Conservation (phyloP, 1,140 invertebrate species). For the Pogonomyrmex barbatus region DNA sequence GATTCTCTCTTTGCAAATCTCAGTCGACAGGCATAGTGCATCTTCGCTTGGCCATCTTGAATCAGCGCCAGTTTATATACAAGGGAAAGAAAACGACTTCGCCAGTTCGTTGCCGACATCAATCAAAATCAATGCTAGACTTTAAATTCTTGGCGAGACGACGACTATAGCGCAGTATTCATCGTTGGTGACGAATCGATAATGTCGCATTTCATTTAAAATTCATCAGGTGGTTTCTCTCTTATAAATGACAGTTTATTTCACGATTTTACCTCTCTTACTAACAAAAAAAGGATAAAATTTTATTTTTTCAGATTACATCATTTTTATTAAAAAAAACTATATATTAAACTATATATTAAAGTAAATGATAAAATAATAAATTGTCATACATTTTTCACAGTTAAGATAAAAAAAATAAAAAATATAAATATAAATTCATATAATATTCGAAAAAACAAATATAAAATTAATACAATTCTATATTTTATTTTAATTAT, state of each 20-base stretch:
- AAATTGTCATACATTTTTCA: neutral
- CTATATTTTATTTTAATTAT: neutral
- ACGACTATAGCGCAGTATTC: neutral
- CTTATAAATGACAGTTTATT: slow-evolving; percentile 10
- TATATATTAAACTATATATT: neutral
- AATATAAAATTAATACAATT: neutral
- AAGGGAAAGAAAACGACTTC: slow-evolving; percentile 50
- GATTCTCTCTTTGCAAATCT: slow-evolving; percentile 53
- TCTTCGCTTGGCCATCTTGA: slow-evolving; percentile 51
- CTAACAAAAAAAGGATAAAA: neutral
- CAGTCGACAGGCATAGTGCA: slow-evolving; percentile 28
- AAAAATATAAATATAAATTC: slow-evolving; percentile 9
- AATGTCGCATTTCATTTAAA: slow-evolving; percentile 55
- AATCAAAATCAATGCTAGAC: slow-evolving; percentile 45
- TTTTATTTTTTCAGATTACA: neutral
- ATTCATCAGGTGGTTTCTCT: slow-evolving; percentile 45
- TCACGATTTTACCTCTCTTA: neutral
- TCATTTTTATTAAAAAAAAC: neutral
- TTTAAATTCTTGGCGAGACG: slow-evolving; percentile 39
- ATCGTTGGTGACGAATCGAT: slow-evolving; percentile 27
- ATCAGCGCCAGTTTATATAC: slow-evolving; percentile 59
- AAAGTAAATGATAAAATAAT: neutral
- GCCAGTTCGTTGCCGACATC: slow-evolving; percentile 33
- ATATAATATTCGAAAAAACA: neutral
- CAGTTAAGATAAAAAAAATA: neutral